phyloP scores from a whole-genome alignment of 2,888 invertebrate genomes.

The Bhutanitis thaidina region DNA sequence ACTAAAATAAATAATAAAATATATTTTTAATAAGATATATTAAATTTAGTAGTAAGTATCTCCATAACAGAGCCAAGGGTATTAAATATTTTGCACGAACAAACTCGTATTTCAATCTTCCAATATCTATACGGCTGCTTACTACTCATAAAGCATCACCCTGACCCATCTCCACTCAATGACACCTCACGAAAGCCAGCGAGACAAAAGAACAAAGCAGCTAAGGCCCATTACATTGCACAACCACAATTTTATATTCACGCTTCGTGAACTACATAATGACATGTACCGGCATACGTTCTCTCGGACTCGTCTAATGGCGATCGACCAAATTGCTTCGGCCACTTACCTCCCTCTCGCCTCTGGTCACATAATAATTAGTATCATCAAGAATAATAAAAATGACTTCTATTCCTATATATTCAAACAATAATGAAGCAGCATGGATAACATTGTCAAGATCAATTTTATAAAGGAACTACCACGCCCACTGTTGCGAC shows the following conservation, averaged over 20 bases:
- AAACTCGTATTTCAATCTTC: not conserved
- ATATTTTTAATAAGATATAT: too few relatives aligned
- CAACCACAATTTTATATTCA: slow-evolving; percentile 59
- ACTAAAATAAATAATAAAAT: too few relatives aligned
- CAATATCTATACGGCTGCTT: not conserved
- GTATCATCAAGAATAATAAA: not conserved
- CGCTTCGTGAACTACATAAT: slow-evolving; percentile 58
- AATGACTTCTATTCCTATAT: slow-evolving; percentile 14
- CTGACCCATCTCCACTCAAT: slow-evolving; percentile 69
- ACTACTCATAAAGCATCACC: slow-evolving; percentile 36
- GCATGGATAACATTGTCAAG: slow-evolving; percentile 17
- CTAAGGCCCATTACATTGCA: slow-evolving; percentile 55
- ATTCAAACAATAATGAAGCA: slow-evolving; percentile 17
- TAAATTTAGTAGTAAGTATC: too few relatives aligned
- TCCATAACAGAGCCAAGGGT: too few relatives aligned
- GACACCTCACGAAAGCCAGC: slow-evolving; percentile 56
- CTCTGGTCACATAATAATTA: not conserved
- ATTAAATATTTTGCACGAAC: too few relatives aligned
- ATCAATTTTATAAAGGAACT: slow-evolving; percentile 42
- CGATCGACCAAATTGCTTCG: slow-evolving; percentile 55
- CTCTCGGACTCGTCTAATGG: slow-evolving; percentile 46
- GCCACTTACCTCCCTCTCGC: slow-evolving; percentile 45
- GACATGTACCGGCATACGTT: slow-evolving; percentile 38
- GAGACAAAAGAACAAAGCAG: slow-evolving; percentile 71
- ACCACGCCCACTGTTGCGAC: slow-evolving; percentile 71